Conservation (phyloP, 2,888 invertebrate species). For the Cylloceria caligata region DNA sequence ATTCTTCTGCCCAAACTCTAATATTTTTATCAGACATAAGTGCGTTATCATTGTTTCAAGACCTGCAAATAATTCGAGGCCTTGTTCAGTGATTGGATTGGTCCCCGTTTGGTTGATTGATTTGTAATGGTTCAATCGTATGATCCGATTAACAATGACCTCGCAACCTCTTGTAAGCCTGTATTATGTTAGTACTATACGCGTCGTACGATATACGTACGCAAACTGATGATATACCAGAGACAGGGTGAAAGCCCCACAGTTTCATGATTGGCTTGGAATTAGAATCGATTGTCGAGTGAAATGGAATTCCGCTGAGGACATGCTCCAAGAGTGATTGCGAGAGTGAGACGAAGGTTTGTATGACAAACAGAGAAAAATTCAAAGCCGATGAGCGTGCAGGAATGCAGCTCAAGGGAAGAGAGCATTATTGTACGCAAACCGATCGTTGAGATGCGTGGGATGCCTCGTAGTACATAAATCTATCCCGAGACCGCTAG, state of each 20-base stretch:
- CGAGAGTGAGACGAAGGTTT: conserved; percentile 10
- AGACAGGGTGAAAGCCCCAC: not conserved
- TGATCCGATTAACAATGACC: conserved; percentile 16
- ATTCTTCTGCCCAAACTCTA: too few species aligned
- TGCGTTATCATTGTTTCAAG: not conserved
- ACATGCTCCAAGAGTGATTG: not conserved
- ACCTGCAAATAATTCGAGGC: not conserved
- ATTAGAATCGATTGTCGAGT: conserved; percentile 65
- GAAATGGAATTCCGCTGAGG: conserved; percentile 52
- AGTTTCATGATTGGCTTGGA: conserved; percentile 66
- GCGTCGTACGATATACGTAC: not conserved
- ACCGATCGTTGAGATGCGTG: conserved; percentile 4
- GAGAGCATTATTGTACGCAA: not conserved
- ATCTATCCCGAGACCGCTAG: not conserved
- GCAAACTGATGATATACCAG: conserved; percentile 6
- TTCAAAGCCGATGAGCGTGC: not conserved
- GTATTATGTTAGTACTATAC: conserved; percentile 15
- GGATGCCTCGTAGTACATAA: not conserved
- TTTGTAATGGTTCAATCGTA: conserved; percentile 33
- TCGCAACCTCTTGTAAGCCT: conserved; percentile 31
- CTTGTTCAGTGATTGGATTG: not conserved
- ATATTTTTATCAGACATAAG: too few species aligned
- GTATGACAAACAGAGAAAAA: not conserved
- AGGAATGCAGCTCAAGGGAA: not conserved
- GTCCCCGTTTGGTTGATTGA: not conserved